Conservation (phyloP, 2,113 vertebrate species). For the Seriola quinqueradiata region DNA sequence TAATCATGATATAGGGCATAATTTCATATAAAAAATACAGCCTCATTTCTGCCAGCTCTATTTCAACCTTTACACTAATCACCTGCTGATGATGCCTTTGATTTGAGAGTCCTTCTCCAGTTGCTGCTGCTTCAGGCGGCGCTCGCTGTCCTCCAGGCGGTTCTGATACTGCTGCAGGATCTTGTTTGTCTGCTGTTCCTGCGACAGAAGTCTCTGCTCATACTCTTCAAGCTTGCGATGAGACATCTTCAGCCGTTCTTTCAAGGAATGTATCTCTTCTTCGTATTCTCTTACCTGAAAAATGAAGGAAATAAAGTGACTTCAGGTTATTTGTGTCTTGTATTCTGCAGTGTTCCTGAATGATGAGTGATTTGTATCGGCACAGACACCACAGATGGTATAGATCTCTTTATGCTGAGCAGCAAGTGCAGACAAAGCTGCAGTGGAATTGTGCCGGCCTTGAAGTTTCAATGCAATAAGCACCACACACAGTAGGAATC, state of each 20-base stretch:
- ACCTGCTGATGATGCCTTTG: slow-evolving; percentile 99
- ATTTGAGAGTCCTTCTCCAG: slow-evolving; percentile 96
- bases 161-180: slow-evolving; percentile 95
- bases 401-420: neutral
- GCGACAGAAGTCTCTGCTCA: slow-evolving; percentile 90
- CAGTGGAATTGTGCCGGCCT: too few relatives aligned
- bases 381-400: neutral
- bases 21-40: neutral
- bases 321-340: neutral
- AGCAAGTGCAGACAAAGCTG: slow-evolving; percentile 7
- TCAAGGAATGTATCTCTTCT: slow-evolving; percentile 95
- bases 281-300: slow-evolving; percentile 94
- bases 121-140: slow-evolving; percentile 93
- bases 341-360: neutral
- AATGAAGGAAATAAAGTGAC: slow-evolving; percentile 13
- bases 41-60: slow-evolving; percentile 6
- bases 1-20: neutral
- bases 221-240: slow-evolving; percentile 97
- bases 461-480: slow-evolving; percentile 1
- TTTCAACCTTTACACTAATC: slow-evolving; percentile 44
- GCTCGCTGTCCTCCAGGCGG: slow-evolving; percentile 95
- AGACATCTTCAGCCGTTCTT: slow-evolving; percentile 95
- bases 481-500: neutral
- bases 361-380: neutral
- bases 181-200: slow-evolving; percentile 95